Percentiles rank a stretch among this genome's conserved stretches.
Evolutionary conservation across 2,113 vertebrate genomes (phyloP).

Genomic region (Gobius niger): DNA sequence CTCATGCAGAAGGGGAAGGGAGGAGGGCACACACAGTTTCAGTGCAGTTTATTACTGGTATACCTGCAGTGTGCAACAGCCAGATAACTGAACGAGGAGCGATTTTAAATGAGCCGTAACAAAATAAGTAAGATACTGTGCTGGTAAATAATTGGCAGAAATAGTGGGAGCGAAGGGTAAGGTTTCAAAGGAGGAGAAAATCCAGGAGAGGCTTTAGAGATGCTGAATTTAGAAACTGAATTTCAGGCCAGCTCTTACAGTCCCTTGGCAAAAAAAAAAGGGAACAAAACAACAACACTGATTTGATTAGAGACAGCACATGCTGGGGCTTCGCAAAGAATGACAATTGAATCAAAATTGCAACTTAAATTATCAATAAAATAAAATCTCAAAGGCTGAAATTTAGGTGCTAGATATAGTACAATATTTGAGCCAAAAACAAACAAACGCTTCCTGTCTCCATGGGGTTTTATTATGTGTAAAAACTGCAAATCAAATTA

Average conservation of each 20-base stretch:
- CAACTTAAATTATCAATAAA: too few species aligned
- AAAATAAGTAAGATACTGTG: constrained; percentile 24
- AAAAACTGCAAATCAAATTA: too few species aligned
- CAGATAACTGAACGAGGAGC: constrained; percentile 52
- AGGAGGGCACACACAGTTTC: constrained; percentile 26
- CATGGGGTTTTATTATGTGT: too few species aligned
- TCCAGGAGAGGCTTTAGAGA: constrained; percentile 10
- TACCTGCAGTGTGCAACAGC: constrained; percentile 40
- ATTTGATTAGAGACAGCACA: too few species aligned
- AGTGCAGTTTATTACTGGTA: constrained; percentile 18
- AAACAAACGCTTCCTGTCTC: too few species aligned
- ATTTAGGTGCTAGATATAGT: too few species aligned
- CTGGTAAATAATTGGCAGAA: constrained; percentile 30
- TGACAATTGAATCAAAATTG: too few species aligned
- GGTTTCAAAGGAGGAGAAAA: constrained; percentile 26
- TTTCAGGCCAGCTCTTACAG: constrained; percentile 13
- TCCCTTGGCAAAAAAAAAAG: background rate
- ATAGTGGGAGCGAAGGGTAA: background rate
- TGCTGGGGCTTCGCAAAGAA: too few species aligned
- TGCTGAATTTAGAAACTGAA: constrained; percentile 45
- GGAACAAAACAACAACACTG: background rate
- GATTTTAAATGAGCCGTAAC: constrained; percentile 51
- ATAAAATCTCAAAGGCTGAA: too few species aligned
- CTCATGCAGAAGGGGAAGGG: constrained; percentile 6
- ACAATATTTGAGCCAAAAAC: too few species aligned